phyloP scores from a whole-genome alignment of 2,113 vertebrate species.

The Empidonax traillii region DNA sequence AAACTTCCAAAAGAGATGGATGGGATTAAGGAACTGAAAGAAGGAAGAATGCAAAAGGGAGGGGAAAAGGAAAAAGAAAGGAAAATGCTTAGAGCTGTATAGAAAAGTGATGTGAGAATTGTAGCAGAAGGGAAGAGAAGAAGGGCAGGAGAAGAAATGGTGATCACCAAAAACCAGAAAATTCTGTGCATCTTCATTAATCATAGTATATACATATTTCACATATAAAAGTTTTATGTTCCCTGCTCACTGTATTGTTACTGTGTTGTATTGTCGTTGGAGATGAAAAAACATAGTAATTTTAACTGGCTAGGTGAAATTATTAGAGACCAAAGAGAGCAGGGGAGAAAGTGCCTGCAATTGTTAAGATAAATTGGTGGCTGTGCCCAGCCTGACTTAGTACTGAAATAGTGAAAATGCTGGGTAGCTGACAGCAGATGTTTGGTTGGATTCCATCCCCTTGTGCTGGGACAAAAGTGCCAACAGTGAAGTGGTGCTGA shows the following conservation, averaged over 20 bases:
- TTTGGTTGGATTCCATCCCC: neutral
- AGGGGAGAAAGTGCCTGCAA: neutral
- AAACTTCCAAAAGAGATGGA: neutral
- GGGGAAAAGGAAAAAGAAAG: neutral
- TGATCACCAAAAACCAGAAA: neutral
- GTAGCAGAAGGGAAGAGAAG: neutral
- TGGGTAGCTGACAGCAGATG: neutral
- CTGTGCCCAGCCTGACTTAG: neutral
- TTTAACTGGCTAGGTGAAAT: neutral
- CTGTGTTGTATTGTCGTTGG: neutral
- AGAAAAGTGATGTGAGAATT: neutral
- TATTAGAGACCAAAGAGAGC: neutral
- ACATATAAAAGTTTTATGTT: neutral
- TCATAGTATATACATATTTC: neutral
- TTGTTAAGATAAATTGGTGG: neutral
- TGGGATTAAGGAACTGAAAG: neutral
- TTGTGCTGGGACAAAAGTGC: neutral
- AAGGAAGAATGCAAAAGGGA: neutral
- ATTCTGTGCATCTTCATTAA: neutral
- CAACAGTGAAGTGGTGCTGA: neutral
- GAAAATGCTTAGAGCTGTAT: neutral
- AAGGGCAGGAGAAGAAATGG: neutral
- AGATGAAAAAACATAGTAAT: neutral
- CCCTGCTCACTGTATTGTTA: neutral
- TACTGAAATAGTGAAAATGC: neutral